Evolutionary conservation across 2,888 invertebrate species (phyloP).

Genomic region (Noctua janthina): DNA sequence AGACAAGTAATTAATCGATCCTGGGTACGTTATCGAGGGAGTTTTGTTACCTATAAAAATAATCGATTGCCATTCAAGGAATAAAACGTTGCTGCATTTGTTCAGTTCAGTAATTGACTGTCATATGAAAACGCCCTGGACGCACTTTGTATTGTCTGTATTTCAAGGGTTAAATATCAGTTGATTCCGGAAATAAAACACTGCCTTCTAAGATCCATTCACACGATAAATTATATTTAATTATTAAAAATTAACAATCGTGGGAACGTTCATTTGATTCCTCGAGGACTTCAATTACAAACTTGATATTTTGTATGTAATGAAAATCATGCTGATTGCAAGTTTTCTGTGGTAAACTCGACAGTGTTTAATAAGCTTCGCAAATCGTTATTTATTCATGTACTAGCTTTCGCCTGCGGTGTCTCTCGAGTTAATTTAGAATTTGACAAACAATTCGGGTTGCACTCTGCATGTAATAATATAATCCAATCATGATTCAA

Average conservation of each 20-base stretch:
- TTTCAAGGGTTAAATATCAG: conserved; percentile 17
- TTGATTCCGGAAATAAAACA: conserved; percentile 23
- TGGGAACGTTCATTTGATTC: conserved; percentile 53
- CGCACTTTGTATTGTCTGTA: background rate
- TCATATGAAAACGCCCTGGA: background rate
- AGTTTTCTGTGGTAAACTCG: conserved; percentile 6
- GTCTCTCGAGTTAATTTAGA: no score
- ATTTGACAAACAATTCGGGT: no score
- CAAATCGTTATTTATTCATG: no score
- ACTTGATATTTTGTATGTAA: conserved; percentile 3
- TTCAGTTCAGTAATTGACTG: background rate
- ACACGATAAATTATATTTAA: conserved; percentile 26
- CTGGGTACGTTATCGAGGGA: background rate
- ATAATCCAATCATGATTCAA: no score
- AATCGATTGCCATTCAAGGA: background rate
- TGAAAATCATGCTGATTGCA: background rate
- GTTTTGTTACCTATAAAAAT: background rate
- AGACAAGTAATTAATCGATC: background rate
- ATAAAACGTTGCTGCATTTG: background rate
- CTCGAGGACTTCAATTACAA: conserved; percentile 37
- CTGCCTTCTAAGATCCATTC: conserved; percentile 26
- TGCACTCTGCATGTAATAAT: no score
- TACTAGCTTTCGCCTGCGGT: no score
- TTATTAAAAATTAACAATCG: conserved; percentile 39
- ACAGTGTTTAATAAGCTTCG: background rate